A percentile compares a stretch with the other conserved stretches of the same genome.
Conservation (phyloP, 2,888 invertebrate genomes). For the Calameuta idolon region DNA sequence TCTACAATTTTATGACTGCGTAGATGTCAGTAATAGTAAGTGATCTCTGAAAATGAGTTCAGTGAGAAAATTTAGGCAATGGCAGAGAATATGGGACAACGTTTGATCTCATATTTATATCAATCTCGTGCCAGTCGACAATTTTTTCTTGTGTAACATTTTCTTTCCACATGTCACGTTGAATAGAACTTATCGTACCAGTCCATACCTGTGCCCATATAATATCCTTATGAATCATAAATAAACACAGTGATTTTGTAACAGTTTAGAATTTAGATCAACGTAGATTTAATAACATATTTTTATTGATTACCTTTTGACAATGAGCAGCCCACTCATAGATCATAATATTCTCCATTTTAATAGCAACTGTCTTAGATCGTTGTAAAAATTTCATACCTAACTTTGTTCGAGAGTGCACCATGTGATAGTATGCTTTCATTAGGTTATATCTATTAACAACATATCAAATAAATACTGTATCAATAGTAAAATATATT, state of each 20-base stretch:
- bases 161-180: slow-evolving; percentile 69
- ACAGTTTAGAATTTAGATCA: neutral
- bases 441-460: slow-evolving; percentile 69
- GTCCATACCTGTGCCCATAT: slow-evolving; percentile 69
- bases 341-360: slow-evolving; percentile 65
- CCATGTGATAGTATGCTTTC: slow-evolving; percentile 70
- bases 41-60: neutral
- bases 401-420: slow-evolving; percentile 63
- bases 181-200: slow-evolving; percentile 65
- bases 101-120: slow-evolving; percentile 56
- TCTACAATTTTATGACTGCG: too few relatives aligned
- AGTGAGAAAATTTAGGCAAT: slow-evolving; percentile 56
- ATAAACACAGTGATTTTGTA: neutral
- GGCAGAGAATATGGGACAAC: slow-evolving; percentile 69
- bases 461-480: neutral
- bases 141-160: slow-evolving; percentile 65
- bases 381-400: slow-evolving; percentile 66
- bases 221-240: neutral
- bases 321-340: slow-evolving; percentile 69
- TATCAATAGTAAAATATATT: too few relatives aligned
- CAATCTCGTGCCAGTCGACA: slow-evolving; percentile 68
- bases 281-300: slow-evolving; percentile 7
- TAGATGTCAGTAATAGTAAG: too few relatives aligned
- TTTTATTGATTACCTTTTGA: slow-evolving; percentile 5
- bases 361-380: slow-evolving; percentile 62